Conservation (phyloP, 2,113 vertebrate genomes). For the Eulemur macaco region DNA sequence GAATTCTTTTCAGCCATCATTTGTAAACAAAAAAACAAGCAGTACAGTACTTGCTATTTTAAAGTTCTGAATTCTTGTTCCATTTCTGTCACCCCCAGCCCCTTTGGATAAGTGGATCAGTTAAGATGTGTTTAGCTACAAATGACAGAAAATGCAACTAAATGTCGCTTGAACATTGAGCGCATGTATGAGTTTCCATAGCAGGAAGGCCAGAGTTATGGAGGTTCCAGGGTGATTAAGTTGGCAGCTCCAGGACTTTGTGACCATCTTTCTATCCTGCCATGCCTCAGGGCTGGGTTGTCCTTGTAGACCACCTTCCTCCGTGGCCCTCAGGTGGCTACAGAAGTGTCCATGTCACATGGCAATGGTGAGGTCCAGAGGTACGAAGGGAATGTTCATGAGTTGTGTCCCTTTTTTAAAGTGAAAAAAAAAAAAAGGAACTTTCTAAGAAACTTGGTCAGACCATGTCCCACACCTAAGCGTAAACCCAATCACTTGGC, state of each 20-base stretch:
- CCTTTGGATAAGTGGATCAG: not conserved
- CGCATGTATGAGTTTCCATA: not conserved
- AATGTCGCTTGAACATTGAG: not conserved
- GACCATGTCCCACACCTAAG: not conserved
- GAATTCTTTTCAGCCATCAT: not conserved
- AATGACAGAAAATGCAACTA: slow-evolving; percentile 19
- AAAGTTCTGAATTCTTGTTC: slow-evolving; percentile 21
- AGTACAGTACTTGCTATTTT: not conserved
- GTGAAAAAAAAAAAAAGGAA: not conserved
- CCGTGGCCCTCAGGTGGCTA: not conserved
- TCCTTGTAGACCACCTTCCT: not conserved
- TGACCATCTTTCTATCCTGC: not conserved
- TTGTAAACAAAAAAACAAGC: slow-evolving; percentile 21
- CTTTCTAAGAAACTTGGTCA: not conserved
- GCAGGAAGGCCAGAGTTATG: not conserved
- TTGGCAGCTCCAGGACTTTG: not conserved
- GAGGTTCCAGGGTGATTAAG: not conserved
- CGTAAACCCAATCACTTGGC: not conserved
- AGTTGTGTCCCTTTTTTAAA: not conserved
- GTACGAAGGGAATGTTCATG: not conserved
- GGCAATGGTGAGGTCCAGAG: not conserved
- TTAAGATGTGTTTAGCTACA: not conserved
- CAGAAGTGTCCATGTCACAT: not conserved
- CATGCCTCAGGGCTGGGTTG: not conserved
- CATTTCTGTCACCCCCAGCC: not conserved